Conservation (phyloP, 2,888 invertebrate species). For the Trachelus tabidus region DNA sequence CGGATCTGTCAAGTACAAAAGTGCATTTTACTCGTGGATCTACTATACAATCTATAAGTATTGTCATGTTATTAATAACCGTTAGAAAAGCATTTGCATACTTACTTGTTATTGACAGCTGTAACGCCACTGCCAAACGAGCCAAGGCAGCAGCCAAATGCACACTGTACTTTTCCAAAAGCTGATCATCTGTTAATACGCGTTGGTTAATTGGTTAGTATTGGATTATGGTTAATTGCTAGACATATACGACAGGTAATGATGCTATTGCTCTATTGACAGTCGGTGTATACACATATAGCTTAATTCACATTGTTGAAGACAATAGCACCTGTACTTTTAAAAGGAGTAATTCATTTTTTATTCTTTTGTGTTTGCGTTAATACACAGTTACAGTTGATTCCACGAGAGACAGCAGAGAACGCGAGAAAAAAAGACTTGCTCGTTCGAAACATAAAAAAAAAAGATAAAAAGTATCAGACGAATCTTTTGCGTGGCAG, state of each 20-base stretch:
- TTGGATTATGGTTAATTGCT: background rate
- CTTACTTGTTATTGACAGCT: constrained; percentile 78
- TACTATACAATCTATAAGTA: constrained; percentile 3
- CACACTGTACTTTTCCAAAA: constrained; percentile 72
- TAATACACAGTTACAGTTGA: background rate
- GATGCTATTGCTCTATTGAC: background rate
- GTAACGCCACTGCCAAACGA: constrained; percentile 74
- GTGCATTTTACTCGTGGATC: background rate
- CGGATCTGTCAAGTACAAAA: background rate
- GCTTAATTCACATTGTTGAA: background rate
- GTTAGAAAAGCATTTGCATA: constrained; percentile 37
- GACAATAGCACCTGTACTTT: background rate
- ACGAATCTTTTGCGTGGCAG: background rate
- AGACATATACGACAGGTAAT: background rate
- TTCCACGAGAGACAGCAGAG: background rate
- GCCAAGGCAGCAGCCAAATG: constrained; percentile 73
- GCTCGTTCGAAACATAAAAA: background rate
- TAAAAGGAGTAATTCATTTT: background rate
- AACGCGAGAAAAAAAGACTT: background rate
- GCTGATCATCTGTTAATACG: constrained; percentile 56
- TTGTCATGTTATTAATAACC: background rate
- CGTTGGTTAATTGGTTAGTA: constrained; percentile 37
- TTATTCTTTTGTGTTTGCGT: background rate
- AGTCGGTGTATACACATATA: background rate
- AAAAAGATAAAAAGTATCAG: background rate